Evolutionary conservation across 2,888 invertebrate genomes (phyloP), one percentile per base, ranked within the genome.

Genomic region (Harmothoe impar): DNA sequence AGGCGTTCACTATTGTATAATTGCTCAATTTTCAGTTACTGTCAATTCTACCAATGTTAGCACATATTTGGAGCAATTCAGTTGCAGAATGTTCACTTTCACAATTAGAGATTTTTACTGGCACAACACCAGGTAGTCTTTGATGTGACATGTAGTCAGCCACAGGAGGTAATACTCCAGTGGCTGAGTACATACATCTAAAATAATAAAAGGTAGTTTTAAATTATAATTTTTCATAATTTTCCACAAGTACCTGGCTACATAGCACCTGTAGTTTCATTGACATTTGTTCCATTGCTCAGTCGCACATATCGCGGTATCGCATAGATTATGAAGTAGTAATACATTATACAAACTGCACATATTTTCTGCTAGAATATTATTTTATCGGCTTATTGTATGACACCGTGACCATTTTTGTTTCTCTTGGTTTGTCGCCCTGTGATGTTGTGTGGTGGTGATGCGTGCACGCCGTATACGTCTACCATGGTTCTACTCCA

Each of bases 381-480:
- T 43, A 43, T 33, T 51, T 43, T 25, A 25, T 84, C 33, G 23
- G 86, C 86, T 86, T 86, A 52, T 54, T 86, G 86, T 86, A 25
- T n/a, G 31, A 86, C 56, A 86, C 25, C 51, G 86, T 86, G 54
- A 86, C 56, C 52, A 52, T 56, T 56, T 86, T 84, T 86, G 86
- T 86, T 86, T 56, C 35, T 86, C 86, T 86, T 86, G 86, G 86
- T 86, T 86, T 86, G 86, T 86, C 54, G 86, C 86, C 86, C 86
- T 86, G 86, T 86, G 86, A 54, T 86, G 89, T 90, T 90, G 90
- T 90, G 90, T 90, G 31, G 81, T 90, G 54, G 29, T 90, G 90
- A 90, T 81, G 31, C 90, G 90, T 90, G 90, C 90, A 90, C 90
- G 90, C 90, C 90, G 77, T 89, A 86, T 86, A 56, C 23, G 29